Conservation (phyloP, 2,113 vertebrate genomes). For the Onychorhynchus coronatus region DNA sequence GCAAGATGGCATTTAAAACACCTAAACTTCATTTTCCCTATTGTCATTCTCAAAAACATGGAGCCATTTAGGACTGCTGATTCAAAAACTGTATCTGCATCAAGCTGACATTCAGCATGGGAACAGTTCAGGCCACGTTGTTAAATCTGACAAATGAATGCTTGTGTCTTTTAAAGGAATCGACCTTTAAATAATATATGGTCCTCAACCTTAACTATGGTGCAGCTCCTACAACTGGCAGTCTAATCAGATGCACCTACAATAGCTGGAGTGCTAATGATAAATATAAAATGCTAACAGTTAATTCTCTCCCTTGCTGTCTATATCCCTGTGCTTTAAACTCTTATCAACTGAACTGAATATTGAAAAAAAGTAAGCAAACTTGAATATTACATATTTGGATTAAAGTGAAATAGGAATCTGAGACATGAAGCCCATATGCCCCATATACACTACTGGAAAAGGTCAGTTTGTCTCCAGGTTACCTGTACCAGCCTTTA, state of each 20-base stretch:
- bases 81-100: neutral
- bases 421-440: neutral
- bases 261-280: neutral
- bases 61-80: neutral
- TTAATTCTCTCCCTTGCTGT: neutral
- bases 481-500: neutral
- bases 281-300: neutral
- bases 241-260: neutral
- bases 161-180: neutral
- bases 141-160: neutral
- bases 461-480: conserved; percentile 56
- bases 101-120: neutral
- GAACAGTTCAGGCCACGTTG: neutral
- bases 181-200: neutral
- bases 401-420: conserved; percentile 6
- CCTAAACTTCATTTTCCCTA: neutral
- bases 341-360: neutral
- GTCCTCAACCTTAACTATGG: neutral
- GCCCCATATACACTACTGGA: neutral
- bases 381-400: neutral
- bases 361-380: neutral
- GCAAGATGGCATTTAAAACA: neutral
- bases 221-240: neutral
- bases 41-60: neutral
- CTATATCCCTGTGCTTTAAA: neutral